Evolutionary conservation across 2,797 vertebrate species (phyloP).

Genomic region (Macropus fuliginosus): DNA sequence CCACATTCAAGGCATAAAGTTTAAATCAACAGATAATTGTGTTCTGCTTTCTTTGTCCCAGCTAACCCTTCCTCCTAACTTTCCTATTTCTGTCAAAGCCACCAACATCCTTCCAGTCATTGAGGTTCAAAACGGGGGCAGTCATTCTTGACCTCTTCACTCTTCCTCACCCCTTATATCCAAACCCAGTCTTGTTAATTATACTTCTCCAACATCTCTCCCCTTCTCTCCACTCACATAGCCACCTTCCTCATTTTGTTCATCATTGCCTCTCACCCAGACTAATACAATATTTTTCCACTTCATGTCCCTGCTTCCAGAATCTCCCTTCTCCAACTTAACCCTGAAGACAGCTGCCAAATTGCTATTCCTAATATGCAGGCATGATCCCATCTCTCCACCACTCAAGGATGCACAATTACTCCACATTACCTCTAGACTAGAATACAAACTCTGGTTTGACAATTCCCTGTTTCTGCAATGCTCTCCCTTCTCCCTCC

Average conservation of each 20-base stretch:
- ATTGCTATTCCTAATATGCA: background rate
- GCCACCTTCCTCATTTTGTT: background rate
- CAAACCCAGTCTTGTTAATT: background rate
- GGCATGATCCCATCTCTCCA: background rate
- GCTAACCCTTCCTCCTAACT: background rate
- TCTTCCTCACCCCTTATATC: background rate
- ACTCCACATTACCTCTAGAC: background rate
- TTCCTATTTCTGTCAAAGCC: background rate
- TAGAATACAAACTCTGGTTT: background rate
- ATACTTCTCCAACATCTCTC: background rate
- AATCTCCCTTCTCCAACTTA: background rate
- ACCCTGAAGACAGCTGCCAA: background rate
- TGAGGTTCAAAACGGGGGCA: background rate
- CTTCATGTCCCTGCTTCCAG: background rate
- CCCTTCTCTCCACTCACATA: background rate
- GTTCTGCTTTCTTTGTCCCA: background rate
- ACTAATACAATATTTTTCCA: background rate
- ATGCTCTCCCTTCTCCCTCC: background rate
- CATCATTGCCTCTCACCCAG: background rate
- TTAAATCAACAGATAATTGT: background rate
- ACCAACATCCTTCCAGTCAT: background rate
- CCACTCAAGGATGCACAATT: background rate
- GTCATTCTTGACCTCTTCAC: background rate
- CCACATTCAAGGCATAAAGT: constrained; percentile 23
- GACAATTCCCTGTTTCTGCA: background rate